These are phyloP conservation scores for Dicycla oo DNA, from an alignment of 2,888 invertebrate species.

Conservation along the genomic window DNA sequence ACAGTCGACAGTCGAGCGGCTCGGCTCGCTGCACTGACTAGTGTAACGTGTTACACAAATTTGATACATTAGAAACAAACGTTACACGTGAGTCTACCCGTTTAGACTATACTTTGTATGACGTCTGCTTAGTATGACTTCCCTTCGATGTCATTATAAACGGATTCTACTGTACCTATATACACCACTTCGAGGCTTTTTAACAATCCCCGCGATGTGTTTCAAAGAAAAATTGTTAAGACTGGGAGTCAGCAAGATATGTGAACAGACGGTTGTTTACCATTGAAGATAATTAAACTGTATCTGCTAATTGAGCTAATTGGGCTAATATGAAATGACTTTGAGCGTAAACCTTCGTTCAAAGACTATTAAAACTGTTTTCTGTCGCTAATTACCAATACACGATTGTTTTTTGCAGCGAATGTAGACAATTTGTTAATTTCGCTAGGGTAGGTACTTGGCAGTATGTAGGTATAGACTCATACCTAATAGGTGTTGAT, in stretches of 20 bases:
- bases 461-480: not conserved
- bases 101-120: no score
- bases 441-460: no score
- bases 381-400: not conserved
- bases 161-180: no score
- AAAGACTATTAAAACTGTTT: conserved; percentile 9
- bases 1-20: no score
- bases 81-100: no score
- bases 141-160: no score
- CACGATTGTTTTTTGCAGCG: not conserved
- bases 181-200: not conserved
- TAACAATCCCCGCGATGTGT: not conserved
- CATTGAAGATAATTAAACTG: conserved; percentile 26
- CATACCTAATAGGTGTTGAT: no score
- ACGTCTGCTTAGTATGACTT: no score
- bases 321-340: conserved; percentile 27
- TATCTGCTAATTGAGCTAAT: conserved; percentile 31
- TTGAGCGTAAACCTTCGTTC: conserved; percentile 19
- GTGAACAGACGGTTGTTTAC: not conserved
- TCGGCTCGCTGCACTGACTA: no score
- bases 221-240: not conserved
- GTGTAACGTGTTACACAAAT: no score
- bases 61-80: no score
- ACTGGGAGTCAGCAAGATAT: not conserved
- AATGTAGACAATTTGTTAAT: not conserved